These are phyloP conservation scores for Calosoma granatense DNA, from an alignment of 1,140 invertebrate species.

Conservation along the genomic window DNA sequence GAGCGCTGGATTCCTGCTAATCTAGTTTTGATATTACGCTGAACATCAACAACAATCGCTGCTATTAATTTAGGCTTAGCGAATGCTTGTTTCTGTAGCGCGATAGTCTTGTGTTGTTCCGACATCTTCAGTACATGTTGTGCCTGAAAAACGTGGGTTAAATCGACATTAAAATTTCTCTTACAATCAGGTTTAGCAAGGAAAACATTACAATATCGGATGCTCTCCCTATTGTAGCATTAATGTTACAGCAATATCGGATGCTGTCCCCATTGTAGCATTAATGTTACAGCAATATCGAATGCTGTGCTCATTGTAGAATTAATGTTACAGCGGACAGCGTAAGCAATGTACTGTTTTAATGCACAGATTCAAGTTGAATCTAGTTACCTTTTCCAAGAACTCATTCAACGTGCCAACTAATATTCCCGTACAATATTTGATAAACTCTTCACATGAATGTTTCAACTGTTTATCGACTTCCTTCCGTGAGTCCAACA, in stretches of 20 bases:
- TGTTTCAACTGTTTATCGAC: slow-evolving; percentile 85
- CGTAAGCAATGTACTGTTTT: too few species aligned
- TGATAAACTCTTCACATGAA: slow-evolving; percentile 86
- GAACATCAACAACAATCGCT: slow-evolving; percentile 44
- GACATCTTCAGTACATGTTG: slow-evolving; percentile 22
- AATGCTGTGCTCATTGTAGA: too few species aligned
- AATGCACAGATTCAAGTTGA: too few species aligned
- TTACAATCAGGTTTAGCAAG: slow-evolving; percentile 9
- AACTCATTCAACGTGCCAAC: slow-evolving; percentile 46
- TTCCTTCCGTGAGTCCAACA: slow-evolving; percentile 88
- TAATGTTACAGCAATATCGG: too few species aligned
- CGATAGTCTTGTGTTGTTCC: slow-evolving; percentile 23
- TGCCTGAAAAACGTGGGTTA: slow-evolving; percentile 21
- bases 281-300: too few species aligned
- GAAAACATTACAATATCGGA: background rate
- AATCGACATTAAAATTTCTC: slow-evolving; percentile 10
- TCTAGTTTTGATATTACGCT: slow-evolving; percentile 66
- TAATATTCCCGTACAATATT: slow-evolving; percentile 65
- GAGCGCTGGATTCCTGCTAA: slow-evolving; percentile 71
- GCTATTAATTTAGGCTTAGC: slow-evolving; percentile 43
- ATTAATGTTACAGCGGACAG: too few species aligned
- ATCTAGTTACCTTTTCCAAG: slow-evolving; percentile 55
- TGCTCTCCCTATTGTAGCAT: too few species aligned
- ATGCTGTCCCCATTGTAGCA: too few species aligned
- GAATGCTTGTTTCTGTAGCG: slow-evolving; percentile 36